phyloP scores from a whole-genome alignment of 2,113 vertebrate species.

The Zosterops hypoxanthus region DNA sequence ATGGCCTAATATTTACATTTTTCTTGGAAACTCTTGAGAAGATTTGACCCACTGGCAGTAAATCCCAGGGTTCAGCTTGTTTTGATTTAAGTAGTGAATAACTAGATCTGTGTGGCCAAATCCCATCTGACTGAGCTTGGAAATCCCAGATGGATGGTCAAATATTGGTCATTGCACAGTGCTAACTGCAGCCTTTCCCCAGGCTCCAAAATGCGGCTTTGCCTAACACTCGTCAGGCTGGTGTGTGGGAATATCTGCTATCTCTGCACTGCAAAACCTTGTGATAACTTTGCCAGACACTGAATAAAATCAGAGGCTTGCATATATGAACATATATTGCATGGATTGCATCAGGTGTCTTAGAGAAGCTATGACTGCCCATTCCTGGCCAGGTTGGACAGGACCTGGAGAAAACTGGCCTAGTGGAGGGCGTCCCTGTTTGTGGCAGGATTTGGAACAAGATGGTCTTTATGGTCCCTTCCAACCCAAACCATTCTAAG shows the following conservation, averaged over 20 bases:
- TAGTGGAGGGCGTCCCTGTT: not conserved
- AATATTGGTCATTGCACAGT: not conserved
- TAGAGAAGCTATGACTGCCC: not conserved
- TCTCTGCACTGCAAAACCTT: not conserved
- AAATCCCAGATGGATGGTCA: not conserved
- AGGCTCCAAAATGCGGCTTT: not conserved
- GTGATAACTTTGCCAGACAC: not conserved
- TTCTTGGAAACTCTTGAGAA: not conserved
- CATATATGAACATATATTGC: not conserved
- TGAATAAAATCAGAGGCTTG: not conserved
- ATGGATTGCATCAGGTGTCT: not conserved
- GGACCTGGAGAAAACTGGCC: not conserved
- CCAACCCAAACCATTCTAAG: not conserved
- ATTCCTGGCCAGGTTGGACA: not conserved
- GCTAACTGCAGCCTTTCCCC: not conserved
- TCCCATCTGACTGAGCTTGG: not conserved
- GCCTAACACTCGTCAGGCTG: not conserved
- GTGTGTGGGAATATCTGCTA: not conserved
- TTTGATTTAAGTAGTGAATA: not conserved
- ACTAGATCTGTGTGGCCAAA: not conserved
- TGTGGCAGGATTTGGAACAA: fast-evolving
- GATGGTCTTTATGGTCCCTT: not conserved
- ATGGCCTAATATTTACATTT: not conserved
- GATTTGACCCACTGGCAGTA: not conserved
- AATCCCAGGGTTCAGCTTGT: not conserved